These are phyloP conservation scores for Leuciscus idus DNA, from an alignment of 2,113 vertebrate genomes.

Conservation along the genomic window DNA sequence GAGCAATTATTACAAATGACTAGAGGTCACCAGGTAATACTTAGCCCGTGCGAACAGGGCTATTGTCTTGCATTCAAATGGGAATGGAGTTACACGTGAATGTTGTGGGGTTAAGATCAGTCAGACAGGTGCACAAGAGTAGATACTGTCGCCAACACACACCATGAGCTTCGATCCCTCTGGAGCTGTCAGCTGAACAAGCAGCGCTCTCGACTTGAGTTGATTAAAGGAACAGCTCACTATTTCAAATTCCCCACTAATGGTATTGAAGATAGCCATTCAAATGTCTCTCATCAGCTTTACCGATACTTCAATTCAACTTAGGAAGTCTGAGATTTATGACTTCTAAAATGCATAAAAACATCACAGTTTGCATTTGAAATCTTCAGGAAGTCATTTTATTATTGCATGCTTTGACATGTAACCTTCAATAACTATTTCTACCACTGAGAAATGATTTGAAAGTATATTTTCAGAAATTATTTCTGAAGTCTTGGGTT, in stretches of 20 bases:
- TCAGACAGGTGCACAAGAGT: constrained; percentile 5
- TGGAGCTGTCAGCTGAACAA: constrained; percentile 17
- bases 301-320: neutral
- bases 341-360: neutral
- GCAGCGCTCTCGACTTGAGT: neutral
- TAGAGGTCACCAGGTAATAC: no score
- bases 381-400: neutral
- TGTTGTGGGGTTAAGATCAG: neutral
- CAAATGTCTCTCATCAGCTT: neutral
- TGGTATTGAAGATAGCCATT: constrained; percentile 14
- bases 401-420: neutral
- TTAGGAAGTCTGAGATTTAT: neutral
- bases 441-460: neutral
- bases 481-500: neutral
- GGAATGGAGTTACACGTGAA: neutral
- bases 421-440: neutral
- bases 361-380: neutral
- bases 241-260: constrained; percentile 5
- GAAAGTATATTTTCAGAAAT: neutral
- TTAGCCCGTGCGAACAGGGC: no score
- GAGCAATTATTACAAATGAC: no score
- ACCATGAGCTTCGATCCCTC: neutral
- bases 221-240: constrained; percentile 14
- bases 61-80: neutral
- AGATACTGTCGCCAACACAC: constrained; percentile 13